Evolutionary conservation across 2,888 invertebrate genomes (phyloP).

Genomic region (Yponomeuta sedellus): DNA sequence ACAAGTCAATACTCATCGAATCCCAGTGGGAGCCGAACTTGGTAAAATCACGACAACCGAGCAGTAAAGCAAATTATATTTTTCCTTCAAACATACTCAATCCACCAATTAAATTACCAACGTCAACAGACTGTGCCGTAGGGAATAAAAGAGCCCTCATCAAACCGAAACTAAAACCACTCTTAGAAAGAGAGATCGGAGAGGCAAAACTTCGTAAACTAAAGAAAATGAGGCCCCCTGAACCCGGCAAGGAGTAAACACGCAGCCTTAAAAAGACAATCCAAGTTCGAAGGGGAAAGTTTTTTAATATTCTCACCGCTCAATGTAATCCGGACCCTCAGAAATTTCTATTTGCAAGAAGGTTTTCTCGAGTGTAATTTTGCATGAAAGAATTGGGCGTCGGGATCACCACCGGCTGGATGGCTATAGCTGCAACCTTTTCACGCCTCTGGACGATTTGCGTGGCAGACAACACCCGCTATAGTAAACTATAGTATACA

Average conservation of each 20-base stretch:
- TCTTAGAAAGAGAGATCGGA: neutral
- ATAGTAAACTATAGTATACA: too few relatives aligned
- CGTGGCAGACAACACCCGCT: too few relatives aligned
- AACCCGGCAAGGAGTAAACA: slow-evolving; percentile 29
- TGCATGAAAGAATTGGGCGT: slow-evolving; percentile 45
- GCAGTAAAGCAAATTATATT: too few relatives aligned
- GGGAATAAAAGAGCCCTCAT: neutral
- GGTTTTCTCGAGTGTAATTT: slow-evolving; percentile 62
- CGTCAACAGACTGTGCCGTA: neutral
- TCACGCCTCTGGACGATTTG: neutral
- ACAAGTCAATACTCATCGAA: too few relatives aligned
- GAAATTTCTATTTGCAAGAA: slow-evolving; percentile 53
- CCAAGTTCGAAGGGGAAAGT: slow-evolving; percentile 64
- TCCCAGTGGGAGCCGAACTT: too few relatives aligned
- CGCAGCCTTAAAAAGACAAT: slow-evolving; percentile 64
- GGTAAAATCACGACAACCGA: too few relatives aligned
- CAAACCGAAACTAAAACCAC: neutral
- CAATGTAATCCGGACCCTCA: slow-evolving; percentile 61
- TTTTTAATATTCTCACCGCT: slow-evolving; percentile 73
- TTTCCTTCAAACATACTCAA: too few relatives aligned
- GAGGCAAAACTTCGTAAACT: neutral
- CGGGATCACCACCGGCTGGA: neutral
- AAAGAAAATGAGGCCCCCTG: slow-evolving; percentile 22
- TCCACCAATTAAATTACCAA: neutral
- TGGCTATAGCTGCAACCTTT: neutral